Conservation (phyloP, 2,113 vertebrate genomes). For the Hemiscyllium ocellatum region DNA sequence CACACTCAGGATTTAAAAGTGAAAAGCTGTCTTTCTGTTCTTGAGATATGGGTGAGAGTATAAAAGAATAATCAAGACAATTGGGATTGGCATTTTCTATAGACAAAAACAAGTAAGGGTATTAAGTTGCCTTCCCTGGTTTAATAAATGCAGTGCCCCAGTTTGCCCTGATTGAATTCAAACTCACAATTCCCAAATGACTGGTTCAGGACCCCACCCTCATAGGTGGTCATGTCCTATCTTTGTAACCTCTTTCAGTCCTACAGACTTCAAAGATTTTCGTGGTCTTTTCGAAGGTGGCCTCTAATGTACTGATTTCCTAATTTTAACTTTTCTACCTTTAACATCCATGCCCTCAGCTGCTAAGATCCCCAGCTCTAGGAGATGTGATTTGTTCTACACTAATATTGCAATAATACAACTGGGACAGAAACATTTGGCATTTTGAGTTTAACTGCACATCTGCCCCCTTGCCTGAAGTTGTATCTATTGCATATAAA, state of each 20-base stretch:
- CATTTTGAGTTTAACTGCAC: background rate
- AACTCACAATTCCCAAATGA: background rate
- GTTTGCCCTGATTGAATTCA: background rate
- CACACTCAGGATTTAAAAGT: background rate
- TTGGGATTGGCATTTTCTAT: background rate
- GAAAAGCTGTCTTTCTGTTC: background rate
- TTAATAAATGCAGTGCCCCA: background rate
- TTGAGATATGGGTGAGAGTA: background rate
- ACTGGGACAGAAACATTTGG: background rate
- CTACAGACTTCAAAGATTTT: background rate
- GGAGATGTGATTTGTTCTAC: background rate
- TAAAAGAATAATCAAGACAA: background rate
- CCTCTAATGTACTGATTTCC: background rate
- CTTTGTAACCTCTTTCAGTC: too few relatives aligned
- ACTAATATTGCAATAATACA: background rate
- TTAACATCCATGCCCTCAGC: background rate
- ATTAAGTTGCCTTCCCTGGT: background rate
- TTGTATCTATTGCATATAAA: background rate
- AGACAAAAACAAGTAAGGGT: background rate
- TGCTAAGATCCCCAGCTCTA: background rate
- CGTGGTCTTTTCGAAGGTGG: background rate
- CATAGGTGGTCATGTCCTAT: background rate
- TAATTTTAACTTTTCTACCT: background rate
- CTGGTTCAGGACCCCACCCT: background rate
- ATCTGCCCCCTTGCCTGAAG: background rate